Percentiles rank a stretch among this genome's conserved stretches.
phyloP scores from a whole-genome alignment of 2,113 vertebrate species.

The Ageneiosus marmoratus region DNA sequence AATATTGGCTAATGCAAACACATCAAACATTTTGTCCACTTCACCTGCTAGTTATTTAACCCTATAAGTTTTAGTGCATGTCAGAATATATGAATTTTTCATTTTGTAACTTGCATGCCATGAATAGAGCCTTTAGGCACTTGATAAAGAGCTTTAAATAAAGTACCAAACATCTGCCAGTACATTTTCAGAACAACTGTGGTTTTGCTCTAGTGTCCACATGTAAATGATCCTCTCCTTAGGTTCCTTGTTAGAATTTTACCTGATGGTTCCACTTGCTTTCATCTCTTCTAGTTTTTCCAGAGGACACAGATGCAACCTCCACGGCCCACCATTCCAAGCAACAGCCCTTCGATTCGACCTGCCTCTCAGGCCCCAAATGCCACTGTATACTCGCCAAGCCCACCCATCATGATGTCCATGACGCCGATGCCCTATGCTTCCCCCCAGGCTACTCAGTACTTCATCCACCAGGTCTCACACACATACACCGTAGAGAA shows the following conservation, averaged over 20 bases:
- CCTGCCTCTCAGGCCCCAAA: slow-evolving; percentile 85
- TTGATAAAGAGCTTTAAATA: neutral
- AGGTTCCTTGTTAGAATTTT: neutral
- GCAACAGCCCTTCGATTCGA: slow-evolving; percentile 89
- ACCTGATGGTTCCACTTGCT: slow-evolving; percentile 18
- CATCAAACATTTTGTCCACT: slow-evolving; percentile 7
- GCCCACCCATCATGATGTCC: slow-evolving; percentile 97
- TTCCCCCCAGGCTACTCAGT: slow-evolving; percentile 91
- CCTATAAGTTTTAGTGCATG: slow-evolving; percentile 11
- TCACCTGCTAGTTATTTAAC: neutral
- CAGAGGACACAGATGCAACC: slow-evolving; percentile 96
- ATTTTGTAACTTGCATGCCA: slow-evolving; percentile 14
- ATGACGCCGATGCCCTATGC: slow-evolving; percentile 92
- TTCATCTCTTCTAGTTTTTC: slow-evolving; percentile 82
- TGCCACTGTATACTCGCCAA: slow-evolving; percentile 88
- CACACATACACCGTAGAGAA: no score
- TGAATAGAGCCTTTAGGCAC: neutral
- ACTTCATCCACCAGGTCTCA: slow-evolving; percentile 91
- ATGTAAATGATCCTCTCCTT: neutral
- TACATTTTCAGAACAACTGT: neutral
- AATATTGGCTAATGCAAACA: neutral
- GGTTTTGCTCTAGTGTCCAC: neutral
- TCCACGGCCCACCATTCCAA: slow-evolving; percentile 86
- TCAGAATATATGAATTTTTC: neutral
- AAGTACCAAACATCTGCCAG: no score